Conservation (phyloP, 2,113 vertebrate species). For the Tetrao urogallus region DNA sequence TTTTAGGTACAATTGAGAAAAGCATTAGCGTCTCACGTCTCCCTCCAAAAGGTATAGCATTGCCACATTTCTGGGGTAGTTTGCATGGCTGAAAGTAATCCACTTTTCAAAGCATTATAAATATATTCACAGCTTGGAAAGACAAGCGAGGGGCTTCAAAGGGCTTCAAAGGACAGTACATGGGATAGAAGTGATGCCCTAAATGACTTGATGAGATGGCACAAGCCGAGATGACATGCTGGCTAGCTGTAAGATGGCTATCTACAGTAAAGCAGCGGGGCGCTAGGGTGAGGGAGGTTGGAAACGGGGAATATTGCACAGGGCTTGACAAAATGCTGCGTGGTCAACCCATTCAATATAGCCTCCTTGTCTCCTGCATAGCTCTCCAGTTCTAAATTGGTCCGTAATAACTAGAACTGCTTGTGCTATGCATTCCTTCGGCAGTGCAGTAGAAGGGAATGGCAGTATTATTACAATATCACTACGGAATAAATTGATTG, state of each 20-base stretch:
- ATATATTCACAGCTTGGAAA: slow-evolving; percentile 68
- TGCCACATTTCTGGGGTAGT: slow-evolving; percentile 50
- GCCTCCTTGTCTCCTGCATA: slow-evolving; percentile 76
- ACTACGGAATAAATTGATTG: slow-evolving; percentile 92
- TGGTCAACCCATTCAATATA: slow-evolving; percentile 78
- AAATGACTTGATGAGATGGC: slow-evolving; percentile 50
- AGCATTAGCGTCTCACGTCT: neutral
- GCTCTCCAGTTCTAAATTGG: slow-evolving; percentile 84
- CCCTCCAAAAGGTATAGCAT: slow-evolving; percentile 39
- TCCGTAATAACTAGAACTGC: slow-evolving; percentile 80
- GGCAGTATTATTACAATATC: slow-evolving; percentile 93
- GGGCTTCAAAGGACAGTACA: neutral
- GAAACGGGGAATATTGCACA: slow-evolving; percentile 88
- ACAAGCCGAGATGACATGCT: slow-evolving; percentile 39
- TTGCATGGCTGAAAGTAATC: slow-evolving; percentile 43
- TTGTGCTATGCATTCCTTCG: slow-evolving; percentile 82
- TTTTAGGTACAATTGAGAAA: neutral
- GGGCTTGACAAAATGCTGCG: slow-evolving; percentile 94
- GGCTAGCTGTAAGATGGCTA: slow-evolving; percentile 31
- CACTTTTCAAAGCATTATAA: slow-evolving; percentile 54
- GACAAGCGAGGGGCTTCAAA: slow-evolving; percentile 32
- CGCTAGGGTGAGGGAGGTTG: neutral
- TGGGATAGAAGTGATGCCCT: slow-evolving; percentile 48
- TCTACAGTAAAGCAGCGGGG: slow-evolving; percentile 13
- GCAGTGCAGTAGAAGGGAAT: slow-evolving; percentile 92